phyloP scores from a whole-genome alignment of 2,113 vertebrate species.

The Nycticebus coucang region DNA sequence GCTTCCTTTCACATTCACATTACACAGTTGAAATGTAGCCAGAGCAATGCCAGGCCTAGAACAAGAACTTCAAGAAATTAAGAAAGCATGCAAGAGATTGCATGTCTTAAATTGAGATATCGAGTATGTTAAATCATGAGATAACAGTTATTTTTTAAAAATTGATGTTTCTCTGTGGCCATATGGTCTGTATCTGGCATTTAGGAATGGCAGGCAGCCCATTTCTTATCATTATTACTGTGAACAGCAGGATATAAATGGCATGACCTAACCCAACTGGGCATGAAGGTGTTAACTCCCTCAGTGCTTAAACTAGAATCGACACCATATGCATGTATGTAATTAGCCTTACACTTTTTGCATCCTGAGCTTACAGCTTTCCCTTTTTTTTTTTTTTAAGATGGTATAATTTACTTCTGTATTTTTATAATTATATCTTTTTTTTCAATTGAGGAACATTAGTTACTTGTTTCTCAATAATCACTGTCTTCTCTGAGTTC shows the following conservation, averaged over 20 bases:
- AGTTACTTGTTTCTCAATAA: slow-evolving; percentile 46
- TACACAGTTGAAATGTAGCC: slow-evolving; percentile 10
- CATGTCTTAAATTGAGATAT: not conserved
- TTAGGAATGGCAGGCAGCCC: slow-evolving; percentile 47
- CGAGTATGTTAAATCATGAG: not conserved
- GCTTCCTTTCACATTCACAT: slow-evolving; percentile 6
- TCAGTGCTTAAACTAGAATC: not conserved
- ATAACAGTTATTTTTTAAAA: slow-evolving; percentile 11
- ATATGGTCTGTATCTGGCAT: slow-evolving; percentile 36
- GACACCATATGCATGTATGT: not conserved
- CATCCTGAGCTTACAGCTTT: not conserved
- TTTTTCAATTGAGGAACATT: slow-evolving; percentile 43
- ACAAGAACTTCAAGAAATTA: slow-evolving; percentile 21
- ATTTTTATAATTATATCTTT: slow-evolving; percentile 15
- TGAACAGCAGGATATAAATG: slow-evolving; percentile 58
- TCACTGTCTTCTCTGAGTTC: slow-evolving; percentile 60
- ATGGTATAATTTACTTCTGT: slow-evolving; percentile 12
- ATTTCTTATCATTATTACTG: not conserved
- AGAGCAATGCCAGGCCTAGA: not conserved
- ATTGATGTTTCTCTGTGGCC: not conserved
- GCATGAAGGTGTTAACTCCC: slow-evolving; percentile 63
- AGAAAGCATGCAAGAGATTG: slow-evolving; percentile 16
- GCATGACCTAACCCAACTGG: slow-evolving; percentile 59
- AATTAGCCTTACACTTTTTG: slow-evolving; percentile 29
- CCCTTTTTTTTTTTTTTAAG: slow-evolving; percentile 36